phyloP scores from a whole-genome alignment of 1,140 invertebrate genomes.

The Teleogryllus occipitalis region DNA sequence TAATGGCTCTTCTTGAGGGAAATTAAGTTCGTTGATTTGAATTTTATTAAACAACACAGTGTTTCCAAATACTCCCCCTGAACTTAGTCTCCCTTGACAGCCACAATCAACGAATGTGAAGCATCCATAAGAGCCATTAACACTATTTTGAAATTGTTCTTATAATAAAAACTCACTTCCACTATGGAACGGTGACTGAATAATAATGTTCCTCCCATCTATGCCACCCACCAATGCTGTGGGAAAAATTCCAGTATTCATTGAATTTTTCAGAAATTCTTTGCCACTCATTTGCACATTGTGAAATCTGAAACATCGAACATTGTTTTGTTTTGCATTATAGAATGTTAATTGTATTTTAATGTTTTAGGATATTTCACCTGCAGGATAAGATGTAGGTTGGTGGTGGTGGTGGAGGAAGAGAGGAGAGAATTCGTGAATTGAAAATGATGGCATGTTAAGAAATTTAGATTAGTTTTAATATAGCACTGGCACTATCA shows the following conservation, averaged over 20 bases:
- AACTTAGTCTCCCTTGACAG: background rate
- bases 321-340: too few species aligned
- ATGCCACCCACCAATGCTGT: too few species aligned
- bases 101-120: background rate
- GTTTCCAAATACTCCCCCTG: constrained; percentile 10
- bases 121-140: too few species aligned
- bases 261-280: too few species aligned
- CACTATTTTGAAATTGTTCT: too few species aligned
- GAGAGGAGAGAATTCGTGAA: background rate
- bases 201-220: background rate
- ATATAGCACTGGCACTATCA: background rate
- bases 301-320: too few species aligned
- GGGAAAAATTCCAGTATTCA: too few species aligned
- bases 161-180: too few species aligned
- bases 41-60: background rate
- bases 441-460: background rate
- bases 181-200: background rate
- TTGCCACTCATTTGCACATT: too few species aligned
- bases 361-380: background rate
- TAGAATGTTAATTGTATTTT: background rate
- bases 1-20: constrained; percentile 29
- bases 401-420: background rate
- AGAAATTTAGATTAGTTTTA: background rate
- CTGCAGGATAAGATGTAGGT: background rate
- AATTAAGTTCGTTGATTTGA: constrained; percentile 19